Conservation (phyloP, 2,113 vertebrate species). For the Uria lomvia region DNA sequence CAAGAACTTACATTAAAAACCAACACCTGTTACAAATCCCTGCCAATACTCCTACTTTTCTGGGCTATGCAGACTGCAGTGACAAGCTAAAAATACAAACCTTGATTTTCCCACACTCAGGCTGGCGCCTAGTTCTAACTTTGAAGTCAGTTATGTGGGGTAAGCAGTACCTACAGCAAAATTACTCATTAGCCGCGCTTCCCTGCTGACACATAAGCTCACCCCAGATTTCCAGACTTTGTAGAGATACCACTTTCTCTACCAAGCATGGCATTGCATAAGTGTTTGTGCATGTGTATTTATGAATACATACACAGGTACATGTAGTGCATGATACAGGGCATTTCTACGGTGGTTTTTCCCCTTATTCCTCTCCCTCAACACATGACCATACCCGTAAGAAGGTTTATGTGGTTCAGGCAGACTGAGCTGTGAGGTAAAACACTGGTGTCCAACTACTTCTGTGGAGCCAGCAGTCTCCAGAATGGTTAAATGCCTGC, state of each 20-base stretch:
- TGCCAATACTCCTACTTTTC: constrained; percentile 28
- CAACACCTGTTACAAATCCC: constrained; percentile 14
- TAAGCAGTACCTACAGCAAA: background rate
- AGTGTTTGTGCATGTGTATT: too few species aligned
- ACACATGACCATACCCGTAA: accelerated
- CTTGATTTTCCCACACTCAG: background rate
- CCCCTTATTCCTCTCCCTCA: background rate
- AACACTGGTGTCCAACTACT: background rate
- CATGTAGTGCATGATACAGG: accelerated
- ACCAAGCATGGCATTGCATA: background rate
- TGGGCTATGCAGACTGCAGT: background rate
- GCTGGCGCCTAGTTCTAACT: constrained; percentile 1
- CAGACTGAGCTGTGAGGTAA: background rate
- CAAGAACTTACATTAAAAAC: background rate
- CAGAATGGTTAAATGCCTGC: background rate
- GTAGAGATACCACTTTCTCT: background rate
- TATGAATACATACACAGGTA: accelerated
- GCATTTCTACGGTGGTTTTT: accelerated
- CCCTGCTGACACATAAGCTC: background rate
- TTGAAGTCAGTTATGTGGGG: background rate
- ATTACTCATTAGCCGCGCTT: background rate
- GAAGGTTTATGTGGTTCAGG: background rate
- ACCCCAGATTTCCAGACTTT: background rate
- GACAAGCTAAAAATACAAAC: constrained; percentile 32
- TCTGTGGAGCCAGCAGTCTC: background rate